Evolutionary conservation across 2,888 invertebrate genomes (phyloP), one percentile per base, ranked within the genome.

Genomic region (Ectemnius lituratus): DNA sequence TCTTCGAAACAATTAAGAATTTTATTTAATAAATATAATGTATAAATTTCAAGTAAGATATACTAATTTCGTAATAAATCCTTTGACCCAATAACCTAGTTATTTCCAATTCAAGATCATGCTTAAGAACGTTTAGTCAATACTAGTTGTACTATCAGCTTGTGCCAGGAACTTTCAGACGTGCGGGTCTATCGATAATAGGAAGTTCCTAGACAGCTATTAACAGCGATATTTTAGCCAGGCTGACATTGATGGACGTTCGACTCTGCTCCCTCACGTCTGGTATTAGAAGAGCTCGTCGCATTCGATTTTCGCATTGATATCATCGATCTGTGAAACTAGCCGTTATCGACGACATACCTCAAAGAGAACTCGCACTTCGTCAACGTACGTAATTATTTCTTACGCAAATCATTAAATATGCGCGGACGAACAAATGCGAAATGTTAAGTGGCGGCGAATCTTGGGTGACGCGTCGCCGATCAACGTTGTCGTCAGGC

Each of bases 361-460:
- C 14, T 16, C 16, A 0, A 16, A 14, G 16, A 16, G 52, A 4
- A 4, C 52, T 52, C 47, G 47, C 47, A 47, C 47, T n/a, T 47
- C 52, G 52, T 52, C 14, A 52, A 52, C 16, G 5, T 52, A 5
- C 52, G 52, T 8, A 52, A 52, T 52, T 52, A 52, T 52, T 52
- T 16, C 14, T 52, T 52, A 16, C 52, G 52, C 16, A 52, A 52
- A 14, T 16, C 1, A 52, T 52, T 52, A 52, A 52, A 52, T 52
- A 52, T 52, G 52, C 52, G 52, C n/a, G 16, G n/a, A 14, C 52
- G 52, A n/a, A 47, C 47, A n/a, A 11, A n/a, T n/a, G 52, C n/a
- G 52, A 52, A 52, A 52, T 52, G 52, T 16, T 52, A 52, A 52
- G n/a, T 13, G 52, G 16, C 52, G 52, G 16, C 52, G 52, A 14